Percentiles rank a stretch among this genome's conserved stretches.
phyloP scores from a whole-genome alignment of 2,113 vertebrate genomes.

The Corydoras maculifer region DNA sequence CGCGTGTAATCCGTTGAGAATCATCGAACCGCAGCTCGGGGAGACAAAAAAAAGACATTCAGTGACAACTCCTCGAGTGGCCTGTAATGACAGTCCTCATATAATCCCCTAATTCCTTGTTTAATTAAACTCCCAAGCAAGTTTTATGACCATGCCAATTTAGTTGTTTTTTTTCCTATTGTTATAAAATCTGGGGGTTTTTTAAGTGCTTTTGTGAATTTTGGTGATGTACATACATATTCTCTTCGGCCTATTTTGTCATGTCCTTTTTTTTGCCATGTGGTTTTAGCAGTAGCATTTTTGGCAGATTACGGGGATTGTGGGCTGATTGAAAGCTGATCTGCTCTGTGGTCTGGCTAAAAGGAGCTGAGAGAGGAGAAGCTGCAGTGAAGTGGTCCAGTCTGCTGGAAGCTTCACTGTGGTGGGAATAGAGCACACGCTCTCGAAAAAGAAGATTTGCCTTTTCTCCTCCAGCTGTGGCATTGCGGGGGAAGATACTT shows the following conservation, averaged over 20 bases:
- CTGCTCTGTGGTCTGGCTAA: constrained; percentile 16
- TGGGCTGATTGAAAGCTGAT: constrained; percentile 24
- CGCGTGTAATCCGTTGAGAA: constrained; percentile 73
- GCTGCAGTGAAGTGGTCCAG: constrained; percentile 36
- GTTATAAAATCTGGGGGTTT: constrained; percentile 55
- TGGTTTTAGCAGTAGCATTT: constrained; percentile 7
- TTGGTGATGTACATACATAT: constrained; percentile 11
- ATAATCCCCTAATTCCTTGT: constrained; percentile 84
- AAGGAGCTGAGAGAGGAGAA: constrained; percentile 17
- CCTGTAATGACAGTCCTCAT: constrained; percentile 76
- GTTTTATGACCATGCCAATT: constrained; percentile 66
- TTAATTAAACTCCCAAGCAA: constrained; percentile 78
- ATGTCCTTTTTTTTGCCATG: constrained; percentile 34
- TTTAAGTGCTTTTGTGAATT: constrained; percentile 40
- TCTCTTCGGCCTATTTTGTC: constrained; percentile 14
- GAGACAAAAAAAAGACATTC: constrained; percentile 70
- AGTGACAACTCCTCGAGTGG: constrained; percentile 69
- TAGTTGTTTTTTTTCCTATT: constrained; percentile 63
- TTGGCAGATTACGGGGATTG: constrained; percentile 20
- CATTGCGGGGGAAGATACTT: constrained; percentile 38
- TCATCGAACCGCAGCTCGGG: constrained; percentile 66
- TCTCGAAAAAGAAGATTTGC: constrained; percentile 41
- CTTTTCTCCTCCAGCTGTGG: constrained; percentile 31
- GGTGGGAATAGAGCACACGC: constrained; percentile 26
- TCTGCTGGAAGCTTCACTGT: constrained; percentile 33